Evolutionary conservation across 2,113 vertebrate genomes (phyloP).

Genomic region (Pygathrix nemaeus): DNA sequence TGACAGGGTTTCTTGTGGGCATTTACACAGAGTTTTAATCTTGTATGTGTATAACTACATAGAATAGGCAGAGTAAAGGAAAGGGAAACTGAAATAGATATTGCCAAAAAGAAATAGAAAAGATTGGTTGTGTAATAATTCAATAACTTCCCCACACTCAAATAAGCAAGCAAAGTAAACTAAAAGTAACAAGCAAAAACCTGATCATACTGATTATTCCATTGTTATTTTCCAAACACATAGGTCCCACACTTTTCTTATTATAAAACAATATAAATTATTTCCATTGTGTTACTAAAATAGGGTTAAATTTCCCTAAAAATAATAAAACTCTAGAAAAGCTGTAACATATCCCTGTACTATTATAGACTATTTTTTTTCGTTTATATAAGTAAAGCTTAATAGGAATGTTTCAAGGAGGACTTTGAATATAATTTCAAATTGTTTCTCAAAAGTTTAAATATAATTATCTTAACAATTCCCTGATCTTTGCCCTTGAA

Average conservation of each 20-base stretch:
- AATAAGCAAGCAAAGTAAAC: slow-evolving; percentile 8
- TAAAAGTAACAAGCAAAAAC: not conserved
- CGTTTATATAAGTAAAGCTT: not conserved
- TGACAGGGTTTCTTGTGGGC: not conserved
- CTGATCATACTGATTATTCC: not conserved
- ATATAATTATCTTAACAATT: not conserved
- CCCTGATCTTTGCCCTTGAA: not conserved
- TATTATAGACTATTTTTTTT: not conserved
- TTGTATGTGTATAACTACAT: fast-evolving
- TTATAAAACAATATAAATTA: not conserved
- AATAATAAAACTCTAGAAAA: not conserved
- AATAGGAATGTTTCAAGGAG: not conserved
- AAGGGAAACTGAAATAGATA: not conserved
- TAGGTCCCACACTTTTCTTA: not conserved
- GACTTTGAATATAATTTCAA: not conserved
- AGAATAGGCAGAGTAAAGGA: not conserved
- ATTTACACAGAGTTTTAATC: not conserved
- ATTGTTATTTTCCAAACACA: not conserved
- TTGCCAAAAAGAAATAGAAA: not conserved
- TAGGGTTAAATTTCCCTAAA: not conserved
- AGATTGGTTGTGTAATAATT: not conserved
- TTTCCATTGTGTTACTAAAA: not conserved
- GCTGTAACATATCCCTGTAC: not conserved
- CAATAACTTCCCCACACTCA: not conserved
- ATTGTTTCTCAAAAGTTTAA: not conserved